phyloP scores from a whole-genome alignment of 92 coral and sea anemone genomes.

The Nematostella vectensis region DNA sequence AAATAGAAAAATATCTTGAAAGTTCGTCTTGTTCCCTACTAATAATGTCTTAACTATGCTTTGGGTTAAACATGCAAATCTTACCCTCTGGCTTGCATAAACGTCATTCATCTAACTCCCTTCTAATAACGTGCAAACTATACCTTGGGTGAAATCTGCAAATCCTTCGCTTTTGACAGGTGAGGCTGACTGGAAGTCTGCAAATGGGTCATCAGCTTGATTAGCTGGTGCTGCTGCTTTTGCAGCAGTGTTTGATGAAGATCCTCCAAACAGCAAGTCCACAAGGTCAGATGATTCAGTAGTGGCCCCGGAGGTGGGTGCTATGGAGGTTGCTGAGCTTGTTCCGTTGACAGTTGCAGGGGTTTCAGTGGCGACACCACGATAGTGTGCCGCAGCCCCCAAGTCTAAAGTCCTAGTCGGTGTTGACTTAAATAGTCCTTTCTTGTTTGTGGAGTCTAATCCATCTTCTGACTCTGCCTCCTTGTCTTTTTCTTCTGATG shows the following conservation, averaged over 20 bases:
- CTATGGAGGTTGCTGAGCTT: slow-evolving; percentile 27
- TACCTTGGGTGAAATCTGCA: slow-evolving; percentile 38
- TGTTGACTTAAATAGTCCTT: slow-evolving; percentile 38
- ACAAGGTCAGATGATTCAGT: slow-evolving; percentile 50
- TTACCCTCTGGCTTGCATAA: slow-evolving; percentile 30
- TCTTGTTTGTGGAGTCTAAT: slow-evolving; percentile 20
- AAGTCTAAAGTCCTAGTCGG: slow-evolving; percentile 70
- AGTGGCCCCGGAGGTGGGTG: slow-evolving; percentile 19
- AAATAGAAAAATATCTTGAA: no score
- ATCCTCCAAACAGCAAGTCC: slow-evolving; percentile 56
- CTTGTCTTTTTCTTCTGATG: slow-evolving; percentile 68
- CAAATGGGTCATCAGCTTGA: slow-evolving; percentile 43
- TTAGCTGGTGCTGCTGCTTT: slow-evolving; percentile 24
- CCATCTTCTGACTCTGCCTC: slow-evolving; percentile 36
- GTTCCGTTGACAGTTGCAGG: slow-evolving; percentile 7
- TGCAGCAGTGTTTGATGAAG: slow-evolving; percentile 17
- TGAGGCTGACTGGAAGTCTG: slow-evolving; percentile 65
- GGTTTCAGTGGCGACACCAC: slow-evolving; percentile 18
- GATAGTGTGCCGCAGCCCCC: slow-evolving; percentile 86
- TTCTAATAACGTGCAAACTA: no score
- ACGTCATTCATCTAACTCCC: no score
- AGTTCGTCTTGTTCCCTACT: background rate
- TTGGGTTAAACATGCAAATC: slow-evolving; percentile 25
- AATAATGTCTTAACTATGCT: no score
- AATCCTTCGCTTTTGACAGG: slow-evolving; percentile 34